Evolutionary conservation across 2,113 vertebrate genomes (phyloP).

Genomic region (Alaudala cheleensis): DNA sequence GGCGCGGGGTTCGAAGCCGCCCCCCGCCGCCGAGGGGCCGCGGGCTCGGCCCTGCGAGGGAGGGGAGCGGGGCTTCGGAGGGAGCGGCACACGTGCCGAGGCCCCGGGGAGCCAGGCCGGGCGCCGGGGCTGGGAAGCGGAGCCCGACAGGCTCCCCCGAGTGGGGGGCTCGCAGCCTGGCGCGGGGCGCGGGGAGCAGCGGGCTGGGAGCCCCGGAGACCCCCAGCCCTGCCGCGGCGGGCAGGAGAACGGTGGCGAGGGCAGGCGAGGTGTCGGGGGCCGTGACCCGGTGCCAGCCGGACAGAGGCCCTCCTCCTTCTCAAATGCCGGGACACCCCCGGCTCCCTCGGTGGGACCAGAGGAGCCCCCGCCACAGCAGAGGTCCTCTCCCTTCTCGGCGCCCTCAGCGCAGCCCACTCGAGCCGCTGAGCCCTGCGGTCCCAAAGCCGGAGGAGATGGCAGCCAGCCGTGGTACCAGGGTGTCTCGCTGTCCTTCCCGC

Average conservation of each 20-base stretch:
- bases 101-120: neutral
- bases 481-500: slow-evolving; percentile 18
- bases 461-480: slow-evolving; percentile 54
- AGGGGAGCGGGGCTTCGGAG: neutral
- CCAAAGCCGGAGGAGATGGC: neutral
- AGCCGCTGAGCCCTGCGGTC: neutral
- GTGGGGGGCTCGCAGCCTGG: neutral
- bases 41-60: neutral
- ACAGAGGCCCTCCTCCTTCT: slow-evolving; percentile 60
- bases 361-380: slow-evolving; percentile 15
- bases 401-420: neutral
- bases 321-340: slow-evolving; percentile 1
- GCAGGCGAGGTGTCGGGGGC: neutral
- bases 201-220: neutral
- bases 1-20: slow-evolving; percentile 79
- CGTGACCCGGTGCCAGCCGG: neutral
- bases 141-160: neutral
- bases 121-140: slow-evolving; percentile 33
- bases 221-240: neutral
- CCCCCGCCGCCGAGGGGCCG: slow-evolving; percentile 47
- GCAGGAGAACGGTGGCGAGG: slow-evolving; percentile 17
- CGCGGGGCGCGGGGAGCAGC: neutral
- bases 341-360: neutral
- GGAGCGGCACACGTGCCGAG: neutral
- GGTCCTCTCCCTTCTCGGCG: slow-evolving; percentile 33